Evolutionary conservation across 2,888 invertebrate species (phyloP).

Genomic region (Hypercompe scribonia): DNA sequence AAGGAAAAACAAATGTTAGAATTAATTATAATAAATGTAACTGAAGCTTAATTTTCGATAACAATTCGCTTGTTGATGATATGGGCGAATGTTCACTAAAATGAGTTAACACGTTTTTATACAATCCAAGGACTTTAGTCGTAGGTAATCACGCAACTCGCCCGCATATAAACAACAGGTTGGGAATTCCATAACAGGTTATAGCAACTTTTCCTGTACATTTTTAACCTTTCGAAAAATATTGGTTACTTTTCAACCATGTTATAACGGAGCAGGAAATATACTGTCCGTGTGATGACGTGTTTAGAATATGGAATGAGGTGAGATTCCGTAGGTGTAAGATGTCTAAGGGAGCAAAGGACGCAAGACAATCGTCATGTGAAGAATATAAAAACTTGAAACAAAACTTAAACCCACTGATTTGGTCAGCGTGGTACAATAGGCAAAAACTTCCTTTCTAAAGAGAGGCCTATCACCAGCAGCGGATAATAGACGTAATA

Average conservation of each 20-base stretch:
- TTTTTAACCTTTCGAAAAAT: background rate
- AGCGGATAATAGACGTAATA: too few relatives aligned
- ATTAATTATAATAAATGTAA: background rate
- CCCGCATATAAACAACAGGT: background rate
- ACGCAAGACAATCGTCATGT: too few relatives aligned
- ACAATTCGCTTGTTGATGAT: background rate
- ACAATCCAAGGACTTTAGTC: background rate
- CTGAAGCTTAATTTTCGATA: background rate
- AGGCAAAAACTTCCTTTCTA: too few relatives aligned
- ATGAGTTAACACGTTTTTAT: background rate
- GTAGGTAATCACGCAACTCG: background rate
- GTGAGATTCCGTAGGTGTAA: too few relatives aligned
- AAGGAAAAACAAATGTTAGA: background rate
- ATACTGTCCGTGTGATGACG: too few relatives aligned
- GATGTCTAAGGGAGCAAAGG: too few relatives aligned
- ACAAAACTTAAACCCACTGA: too few relatives aligned
- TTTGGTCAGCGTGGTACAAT: too few relatives aligned
- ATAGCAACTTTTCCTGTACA: background rate
- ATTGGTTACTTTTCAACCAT: background rate
- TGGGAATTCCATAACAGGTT: background rate
- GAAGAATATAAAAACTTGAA: too few relatives aligned
- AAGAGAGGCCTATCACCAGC: too few relatives aligned
- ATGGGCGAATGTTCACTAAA: background rate
- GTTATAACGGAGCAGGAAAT: background rate
- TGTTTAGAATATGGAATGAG: too few relatives aligned